Base-by-base conservation (phyloP, 2,888 invertebrate genomes). In the Apoda limacodes region DNA sequence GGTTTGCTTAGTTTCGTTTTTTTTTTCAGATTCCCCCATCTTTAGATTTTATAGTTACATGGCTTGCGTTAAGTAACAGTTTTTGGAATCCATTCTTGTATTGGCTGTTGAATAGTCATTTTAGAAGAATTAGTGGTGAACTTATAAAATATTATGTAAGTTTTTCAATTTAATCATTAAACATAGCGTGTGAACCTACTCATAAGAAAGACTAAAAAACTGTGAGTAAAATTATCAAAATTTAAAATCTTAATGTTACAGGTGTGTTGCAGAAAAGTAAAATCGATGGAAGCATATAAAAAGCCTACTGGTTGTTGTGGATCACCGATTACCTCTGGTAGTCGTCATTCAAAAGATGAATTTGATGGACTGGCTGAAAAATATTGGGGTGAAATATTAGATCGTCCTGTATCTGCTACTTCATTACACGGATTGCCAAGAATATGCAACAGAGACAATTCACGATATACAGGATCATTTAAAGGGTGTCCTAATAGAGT, bases 71-170 rank as follows among this genome's bases (percentile, higher is more conserved):
- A 32, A 92, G 92, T 63, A 92, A 93, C 76, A 92, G 92, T 63
- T 90, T 93, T 61, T 93, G 93, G 93, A 93, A 93, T 67, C 93
- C 93, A 2, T 92, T 93, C 58, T 85, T 93, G 35, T 93, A 92
- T 65, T 93, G 93, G 93, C 82, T 93, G 25, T 83, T 93, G 45
- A 93, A 93, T 68, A 89, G 90, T 57, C 90, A 93, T 58, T 93
- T 93, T 65, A 83, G 93, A 50, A 84, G 91, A 45, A 88, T 92
- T 48, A 89, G 91, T 58, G 85, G 87, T 46, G 90, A 91, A 51
- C 65, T 92, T 35, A 70, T 92, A 39, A 86, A 90, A 50, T 88
- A 85, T 45, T 89, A 88, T 72, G 92, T 92, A 71, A 83, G 84
- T 72, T 33, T 14, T 28, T 28, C 14, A 26, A 33, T 25, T 31